Evolutionary conservation across 1,140 invertebrate species (phyloP).

Genomic region (Apis mellifera): Amel_HAv3.1 CM009932.2:11328501-11329000

Average conservation of each 20-base stretch:
- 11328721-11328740: too few relatives aligned
- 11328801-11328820: too few relatives aligned
- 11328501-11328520: slow-evolving; percentile 41
- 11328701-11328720: too few relatives aligned
- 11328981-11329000: slow-evolving; percentile 60
- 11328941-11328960: slow-evolving; percentile 62
- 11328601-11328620: too few relatives aligned
- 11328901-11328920: slow-evolving; percentile 46
- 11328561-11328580: not conserved
- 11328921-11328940: slow-evolving; percentile 34
- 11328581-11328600: not conserved
- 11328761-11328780: too few relatives aligned
- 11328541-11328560: not conserved
- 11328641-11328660: not conserved
- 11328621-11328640: too few relatives aligned
- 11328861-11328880: too few relatives aligned
- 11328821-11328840: not conserved
- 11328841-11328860: not conserved
- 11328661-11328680: not conserved
- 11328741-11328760: too few relatives aligned
- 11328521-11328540: slow-evolving; percentile 19
- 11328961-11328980: slow-evolving; percentile 67
- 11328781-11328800: too few relatives aligned
- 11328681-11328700: not conserved
- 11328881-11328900: not conserved